Conservation (phyloP, 2,797 vertebrate species). For the Tapera naevia region DNA sequence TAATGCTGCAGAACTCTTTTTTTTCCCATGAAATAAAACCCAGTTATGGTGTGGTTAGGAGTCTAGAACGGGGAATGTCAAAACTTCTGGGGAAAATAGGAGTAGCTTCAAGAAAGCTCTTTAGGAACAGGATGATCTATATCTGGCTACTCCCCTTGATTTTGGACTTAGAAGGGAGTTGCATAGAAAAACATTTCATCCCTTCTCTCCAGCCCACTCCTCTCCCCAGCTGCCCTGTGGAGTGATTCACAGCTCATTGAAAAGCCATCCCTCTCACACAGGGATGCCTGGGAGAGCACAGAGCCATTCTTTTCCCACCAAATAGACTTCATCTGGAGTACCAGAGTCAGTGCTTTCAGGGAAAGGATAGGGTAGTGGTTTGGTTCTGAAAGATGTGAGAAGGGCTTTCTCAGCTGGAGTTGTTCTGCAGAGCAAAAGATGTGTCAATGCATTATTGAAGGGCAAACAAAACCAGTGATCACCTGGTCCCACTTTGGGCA, state of each 20-base stretch:
- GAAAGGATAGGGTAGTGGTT: neutral
- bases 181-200: neutral
- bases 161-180: neutral
- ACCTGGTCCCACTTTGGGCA: neutral
- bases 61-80: neutral
- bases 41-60: neutral
- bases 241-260: neutral
- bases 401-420: neutral
- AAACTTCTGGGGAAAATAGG: neutral
- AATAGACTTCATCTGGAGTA: neutral
- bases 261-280: neutral
- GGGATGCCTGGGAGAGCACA: neutral
- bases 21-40: neutral
- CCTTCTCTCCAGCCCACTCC: neutral
- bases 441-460: neutral
- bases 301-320: neutral
- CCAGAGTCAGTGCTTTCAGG: neutral
- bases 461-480: neutral
- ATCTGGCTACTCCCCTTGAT: neutral
- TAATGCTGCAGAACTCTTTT: neutral
- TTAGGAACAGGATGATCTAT: neutral
- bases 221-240: neutral
- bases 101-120: neutral
- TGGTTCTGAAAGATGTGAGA: neutral
- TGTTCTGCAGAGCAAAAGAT: neutral